phyloP scores from a whole-genome alignment of 2,113 vertebrate species.

The Hippocampus zosterae region DNA sequence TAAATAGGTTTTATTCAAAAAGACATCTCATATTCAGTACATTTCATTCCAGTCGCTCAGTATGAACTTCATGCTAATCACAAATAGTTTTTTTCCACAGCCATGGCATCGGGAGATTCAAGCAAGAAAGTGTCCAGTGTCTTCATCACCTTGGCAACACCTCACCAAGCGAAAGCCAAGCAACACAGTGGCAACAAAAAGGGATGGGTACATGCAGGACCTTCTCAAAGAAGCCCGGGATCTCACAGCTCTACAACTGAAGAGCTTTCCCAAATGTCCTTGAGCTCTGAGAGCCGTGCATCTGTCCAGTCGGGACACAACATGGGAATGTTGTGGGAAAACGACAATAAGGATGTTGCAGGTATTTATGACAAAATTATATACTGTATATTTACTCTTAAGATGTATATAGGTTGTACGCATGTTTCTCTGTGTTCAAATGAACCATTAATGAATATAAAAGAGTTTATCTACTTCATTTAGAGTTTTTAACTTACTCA shows the following conservation, averaged over 20 bases:
- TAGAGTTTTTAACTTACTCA: too few species aligned
- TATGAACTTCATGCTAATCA: neutral
- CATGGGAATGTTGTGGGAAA: constrained; percentile 19
- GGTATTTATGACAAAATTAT: constrained; percentile 29
- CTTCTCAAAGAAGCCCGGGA: constrained; percentile 1
- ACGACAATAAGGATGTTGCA: constrained; percentile 16
- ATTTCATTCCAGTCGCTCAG: neutral
- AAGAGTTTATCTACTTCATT: too few species aligned
- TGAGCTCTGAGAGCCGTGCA: neutral
- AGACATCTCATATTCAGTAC: neutral
- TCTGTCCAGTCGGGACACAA: neutral
- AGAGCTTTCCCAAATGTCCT: neutral
- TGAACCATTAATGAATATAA: too few species aligned
- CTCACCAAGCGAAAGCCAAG: constrained; percentile 65
- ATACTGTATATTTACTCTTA: neutral
- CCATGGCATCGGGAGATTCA: constrained; percentile 66
- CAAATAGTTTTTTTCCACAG: neutral
- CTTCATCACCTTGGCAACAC: constrained; percentile 85
- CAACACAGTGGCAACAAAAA: constrained; percentile 33
- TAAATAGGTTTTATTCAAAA: neutral
- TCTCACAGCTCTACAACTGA: constrained; percentile 20
- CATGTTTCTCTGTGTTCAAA: too few species aligned
- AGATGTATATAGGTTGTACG: neutral
- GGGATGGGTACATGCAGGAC: neutral
- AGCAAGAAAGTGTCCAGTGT: constrained; percentile 85